These are phyloP conservation scores for Hirtodrosophila alboralis DNA, from an alignment of 2,888 invertebrate species.

Conservation along the genomic window DNA sequence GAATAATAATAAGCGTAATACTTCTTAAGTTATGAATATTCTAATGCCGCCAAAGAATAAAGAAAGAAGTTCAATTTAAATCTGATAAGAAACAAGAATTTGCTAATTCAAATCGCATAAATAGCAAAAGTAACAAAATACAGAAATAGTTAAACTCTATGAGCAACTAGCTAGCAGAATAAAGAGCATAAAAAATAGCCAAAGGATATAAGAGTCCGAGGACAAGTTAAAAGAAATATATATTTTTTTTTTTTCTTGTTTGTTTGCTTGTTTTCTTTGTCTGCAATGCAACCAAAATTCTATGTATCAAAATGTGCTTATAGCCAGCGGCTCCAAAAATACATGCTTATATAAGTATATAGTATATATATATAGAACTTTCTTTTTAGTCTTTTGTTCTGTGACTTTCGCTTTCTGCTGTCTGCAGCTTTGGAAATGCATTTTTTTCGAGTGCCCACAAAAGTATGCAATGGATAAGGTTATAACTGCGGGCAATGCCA, in stretches of 20 bases:
- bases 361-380: neutral
- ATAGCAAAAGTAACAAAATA: constrained; percentile 3
- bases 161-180: no score
- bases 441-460: constrained; percentile 43
- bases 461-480: constrained; percentile 51
- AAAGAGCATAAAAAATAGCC: no score
- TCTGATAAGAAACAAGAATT: no score
- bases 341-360: no score
- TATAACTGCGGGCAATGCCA: constrained; percentile 34
- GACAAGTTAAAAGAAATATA: constrained; percentile 2
- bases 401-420: constrained; percentile 40
- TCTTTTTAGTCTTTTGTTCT: constrained; percentile 22
- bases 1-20: constrained; percentile 9
- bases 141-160: no score
- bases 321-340: neutral
- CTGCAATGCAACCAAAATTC: constrained; percentile 16
- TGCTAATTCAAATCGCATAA: neutral
- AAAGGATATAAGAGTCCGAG: no score
- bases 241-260: neutral
- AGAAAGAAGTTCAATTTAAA: no score
- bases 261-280: neutral
- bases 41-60: no score
- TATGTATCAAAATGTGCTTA: constrained; percentile 10
- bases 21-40: constrained; percentile 21
- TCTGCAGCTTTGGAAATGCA: constrained; percentile 44